A percentile compares a stretch with the other conserved stretches of the same genome.
Conservation (phyloP, 37 sponge, comb jelly and placozoan species). For the Ephydatia muelleri region DNA sequence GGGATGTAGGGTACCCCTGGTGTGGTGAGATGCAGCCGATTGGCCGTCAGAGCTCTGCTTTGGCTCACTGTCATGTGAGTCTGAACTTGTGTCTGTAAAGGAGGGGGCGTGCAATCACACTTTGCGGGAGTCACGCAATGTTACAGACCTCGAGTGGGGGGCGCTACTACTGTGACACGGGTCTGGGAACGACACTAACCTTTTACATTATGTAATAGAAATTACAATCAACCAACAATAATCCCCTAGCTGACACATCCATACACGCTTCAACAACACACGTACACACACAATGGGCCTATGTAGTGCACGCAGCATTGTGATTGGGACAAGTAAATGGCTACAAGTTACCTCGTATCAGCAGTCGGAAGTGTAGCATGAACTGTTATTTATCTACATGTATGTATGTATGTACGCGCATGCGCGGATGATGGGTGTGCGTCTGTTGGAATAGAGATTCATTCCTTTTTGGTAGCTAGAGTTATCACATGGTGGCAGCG, state of each 20-base stretch:
- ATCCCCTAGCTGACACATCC: no score
- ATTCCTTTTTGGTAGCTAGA: no score
- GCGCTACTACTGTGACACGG: no score
- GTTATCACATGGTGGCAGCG: no score
- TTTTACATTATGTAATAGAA: background rate
- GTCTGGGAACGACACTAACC: background rate
- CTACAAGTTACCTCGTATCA: conserved; percentile 26
- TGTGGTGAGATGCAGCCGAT: background rate
- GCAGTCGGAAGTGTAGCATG: background rate
- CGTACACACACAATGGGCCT: no score
- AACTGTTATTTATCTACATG: background rate
- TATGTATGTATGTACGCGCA: conserved; percentile 3
- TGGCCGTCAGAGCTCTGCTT: background rate
- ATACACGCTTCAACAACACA: no score
- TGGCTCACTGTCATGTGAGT: background rate
- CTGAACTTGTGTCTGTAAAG: background rate
- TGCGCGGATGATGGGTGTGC: background rate
- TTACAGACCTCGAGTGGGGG: no score
- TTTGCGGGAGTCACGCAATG: no score
- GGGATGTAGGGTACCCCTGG: conserved; percentile 31
- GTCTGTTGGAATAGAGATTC: background rate
- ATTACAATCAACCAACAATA: background rate
- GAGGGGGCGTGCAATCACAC: no score
- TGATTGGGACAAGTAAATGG: background rate
- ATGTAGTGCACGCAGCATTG: no score